Evolutionary conservation across 2,113 vertebrate species (phyloP).

Genomic region (Atlantisia rogersi): DNA sequence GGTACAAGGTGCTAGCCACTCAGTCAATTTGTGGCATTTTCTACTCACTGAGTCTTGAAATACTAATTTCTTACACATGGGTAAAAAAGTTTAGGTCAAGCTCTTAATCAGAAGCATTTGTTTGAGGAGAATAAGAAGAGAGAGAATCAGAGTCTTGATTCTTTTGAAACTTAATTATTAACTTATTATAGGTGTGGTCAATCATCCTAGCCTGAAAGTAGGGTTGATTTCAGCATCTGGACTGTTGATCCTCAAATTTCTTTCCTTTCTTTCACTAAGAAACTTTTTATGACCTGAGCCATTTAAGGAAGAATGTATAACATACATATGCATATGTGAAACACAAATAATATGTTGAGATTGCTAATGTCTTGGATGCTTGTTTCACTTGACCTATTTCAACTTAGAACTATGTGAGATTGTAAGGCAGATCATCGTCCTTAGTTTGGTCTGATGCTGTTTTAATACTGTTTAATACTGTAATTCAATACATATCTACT

Average conservation of each 20-base stretch:
- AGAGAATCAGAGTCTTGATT: background rate
- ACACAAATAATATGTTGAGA: background rate
- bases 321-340: background rate
- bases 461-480: background rate
- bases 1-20: background rate
- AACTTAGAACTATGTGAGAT: background rate
- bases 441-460: background rate
- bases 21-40: background rate
- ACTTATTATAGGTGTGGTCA: background rate
- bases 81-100: background rate
- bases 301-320: background rate
- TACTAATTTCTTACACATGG: background rate
- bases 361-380: background rate
- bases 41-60: background rate
- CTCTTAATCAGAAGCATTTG: background rate
- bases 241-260: background rate
- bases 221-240: background rate
- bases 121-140: background rate
- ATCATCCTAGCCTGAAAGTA: background rate
- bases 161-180: background rate
- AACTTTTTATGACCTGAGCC: accelerated
- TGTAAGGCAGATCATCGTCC: accelerated
- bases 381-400: background rate
- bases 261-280: background rate
- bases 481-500: background rate